Conservation (phyloP, 2,113 vertebrate genomes). For the Nerophis ophidion region DNA sequence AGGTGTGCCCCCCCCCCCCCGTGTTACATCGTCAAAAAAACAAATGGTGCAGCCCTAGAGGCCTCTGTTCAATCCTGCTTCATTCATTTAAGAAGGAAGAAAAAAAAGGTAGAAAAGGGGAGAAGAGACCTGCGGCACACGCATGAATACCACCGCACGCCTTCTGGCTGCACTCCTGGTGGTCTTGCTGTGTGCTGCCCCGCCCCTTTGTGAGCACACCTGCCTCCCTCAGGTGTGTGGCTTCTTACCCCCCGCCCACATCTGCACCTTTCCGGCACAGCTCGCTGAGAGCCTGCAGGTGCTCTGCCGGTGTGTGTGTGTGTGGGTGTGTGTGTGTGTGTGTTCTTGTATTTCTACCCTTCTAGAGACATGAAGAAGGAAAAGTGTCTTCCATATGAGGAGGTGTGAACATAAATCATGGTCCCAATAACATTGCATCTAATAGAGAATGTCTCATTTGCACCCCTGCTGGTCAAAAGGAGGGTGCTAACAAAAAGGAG, state of each 20-base stretch:
- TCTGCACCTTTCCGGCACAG: slow-evolving; percentile 52
- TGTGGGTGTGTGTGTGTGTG: slow-evolving; percentile 17
- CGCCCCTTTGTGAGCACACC: slow-evolving; percentile 41
- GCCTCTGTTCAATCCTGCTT: too few relatives aligned
- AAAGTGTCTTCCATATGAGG: too few relatives aligned
- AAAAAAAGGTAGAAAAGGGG: neutral
- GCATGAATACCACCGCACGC: slow-evolving; percentile 16
- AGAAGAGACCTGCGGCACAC: neutral
- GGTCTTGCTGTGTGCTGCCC: slow-evolving; percentile 39
- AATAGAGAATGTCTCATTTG: too few relatives aligned
- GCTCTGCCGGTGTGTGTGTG: slow-evolving; percentile 38
- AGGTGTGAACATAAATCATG: too few relatives aligned
- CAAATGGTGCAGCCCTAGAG: too few relatives aligned
- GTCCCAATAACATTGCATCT: too few relatives aligned
- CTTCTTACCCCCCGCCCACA: slow-evolving; percentile 26
- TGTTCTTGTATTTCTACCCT: neutral
- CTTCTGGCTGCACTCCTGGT: slow-evolving; percentile 40
- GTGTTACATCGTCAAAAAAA: too few relatives aligned
- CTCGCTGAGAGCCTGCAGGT: slow-evolving; percentile 51
- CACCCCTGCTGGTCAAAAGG: too few relatives aligned
- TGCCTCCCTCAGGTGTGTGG: slow-evolving; percentile 26
- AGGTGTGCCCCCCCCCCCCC: too few relatives aligned
- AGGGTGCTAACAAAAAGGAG: too few relatives aligned
- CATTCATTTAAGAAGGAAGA: too few relatives aligned
- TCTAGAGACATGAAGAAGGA: too few relatives aligned